Evolutionary conservation across 2,888 invertebrate genomes (phyloP).

Genomic region (Papilio elwesi): DNA sequence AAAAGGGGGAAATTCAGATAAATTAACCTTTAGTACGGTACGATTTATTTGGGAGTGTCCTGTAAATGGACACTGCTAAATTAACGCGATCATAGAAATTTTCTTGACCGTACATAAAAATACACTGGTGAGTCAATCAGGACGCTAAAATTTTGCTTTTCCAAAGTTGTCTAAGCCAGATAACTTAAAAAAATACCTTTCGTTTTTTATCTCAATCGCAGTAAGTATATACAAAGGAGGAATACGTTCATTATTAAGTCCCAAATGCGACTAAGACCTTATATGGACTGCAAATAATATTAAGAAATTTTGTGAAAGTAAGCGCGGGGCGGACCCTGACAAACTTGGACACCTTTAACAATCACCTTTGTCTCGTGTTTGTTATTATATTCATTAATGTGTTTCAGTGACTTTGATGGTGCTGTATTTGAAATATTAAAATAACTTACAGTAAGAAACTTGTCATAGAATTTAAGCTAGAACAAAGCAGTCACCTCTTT

Average conservation of each 20-base stretch:
- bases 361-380: background rate
- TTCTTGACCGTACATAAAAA: background rate
- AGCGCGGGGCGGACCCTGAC: no score
- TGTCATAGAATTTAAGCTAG: background rate
- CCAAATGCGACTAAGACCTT: no score
- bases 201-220: background rate
- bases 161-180: background rate
- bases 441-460: slow-evolving; percentile 4
- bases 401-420: background rate
- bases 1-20: slow-evolving; percentile 34
- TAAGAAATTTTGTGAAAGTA: no score
- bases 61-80: slow-evolving; percentile 17
- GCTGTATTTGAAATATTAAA: background rate
- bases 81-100: slow-evolving; percentile 7
- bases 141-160: background rate
- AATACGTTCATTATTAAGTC: no score
- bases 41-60: slow-evolving; percentile 21
- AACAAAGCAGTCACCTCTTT: slow-evolving; percentile 12
- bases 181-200: background rate
- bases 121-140: background rate
- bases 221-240: no score
- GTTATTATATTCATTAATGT: background rate
- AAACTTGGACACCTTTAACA: no score
- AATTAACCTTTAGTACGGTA: slow-evolving; percentile 19
- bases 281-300: no score